Percentiles rank a stretch among this genome's conserved stretches.
These are phyloP conservation scores for Leptinotarsa haldemani DNA, from an alignment of 2,888 invertebrate species.

Conservation along the genomic window DNA sequence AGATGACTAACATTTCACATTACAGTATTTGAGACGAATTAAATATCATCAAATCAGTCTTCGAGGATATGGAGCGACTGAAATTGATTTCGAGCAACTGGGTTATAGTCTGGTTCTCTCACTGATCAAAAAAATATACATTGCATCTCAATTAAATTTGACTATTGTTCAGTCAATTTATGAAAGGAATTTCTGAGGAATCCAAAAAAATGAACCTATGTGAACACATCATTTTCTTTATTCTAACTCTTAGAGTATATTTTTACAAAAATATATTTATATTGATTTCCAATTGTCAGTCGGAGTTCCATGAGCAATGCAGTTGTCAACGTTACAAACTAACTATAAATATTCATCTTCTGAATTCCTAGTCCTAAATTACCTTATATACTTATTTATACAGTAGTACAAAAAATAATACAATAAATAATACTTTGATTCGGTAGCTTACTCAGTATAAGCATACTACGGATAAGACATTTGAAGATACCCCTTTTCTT, in stretches of 20 bases:
- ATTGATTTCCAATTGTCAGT: conserved; percentile 5
- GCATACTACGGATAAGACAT: too few relatives aligned
- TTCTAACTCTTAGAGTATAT: conserved; percentile 4
- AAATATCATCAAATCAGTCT: too few relatives aligned
- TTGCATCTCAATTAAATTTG: too few relatives aligned
- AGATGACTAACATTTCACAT: too few relatives aligned
- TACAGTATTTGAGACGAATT: too few relatives aligned
- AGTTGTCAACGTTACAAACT: conserved; percentile 20
- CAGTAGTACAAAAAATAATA: neutral
- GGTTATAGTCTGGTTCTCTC: too few relatives aligned
- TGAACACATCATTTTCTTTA: neutral
- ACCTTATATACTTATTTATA: neutral
- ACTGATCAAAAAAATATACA: too few relatives aligned
- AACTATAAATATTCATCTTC: neutral
- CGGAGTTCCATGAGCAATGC: conserved; percentile 18
- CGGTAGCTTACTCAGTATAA: neutral
- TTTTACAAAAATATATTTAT: neutral
- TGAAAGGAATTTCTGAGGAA: too few relatives aligned
- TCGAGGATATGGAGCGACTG: too few relatives aligned
- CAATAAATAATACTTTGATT: neutral
- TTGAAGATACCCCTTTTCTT: too few relatives aligned
- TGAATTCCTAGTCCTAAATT: neutral
- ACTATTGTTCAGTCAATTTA: too few relatives aligned
- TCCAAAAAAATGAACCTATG: neutral
- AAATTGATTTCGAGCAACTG: too few relatives aligned